Evolutionary conservation across 2,888 invertebrate genomes (phyloP).

Genomic region (Tinea trinotella): DNA sequence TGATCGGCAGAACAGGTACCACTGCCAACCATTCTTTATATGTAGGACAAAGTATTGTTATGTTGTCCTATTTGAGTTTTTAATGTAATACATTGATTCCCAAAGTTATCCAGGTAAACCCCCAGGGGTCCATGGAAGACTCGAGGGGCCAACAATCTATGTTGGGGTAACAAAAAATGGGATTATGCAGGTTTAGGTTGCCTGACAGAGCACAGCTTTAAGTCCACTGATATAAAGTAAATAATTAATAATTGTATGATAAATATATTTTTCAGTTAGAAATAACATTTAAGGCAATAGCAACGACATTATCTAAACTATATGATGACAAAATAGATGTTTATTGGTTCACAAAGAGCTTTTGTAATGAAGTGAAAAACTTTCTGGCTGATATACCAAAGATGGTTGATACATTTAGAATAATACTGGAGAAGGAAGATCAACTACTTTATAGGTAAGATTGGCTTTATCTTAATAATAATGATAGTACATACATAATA

Average conservation of each 20-base stretch:
- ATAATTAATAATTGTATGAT: background rate
- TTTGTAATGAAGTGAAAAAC: conserved; percentile 78
- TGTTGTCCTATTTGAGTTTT: no score
- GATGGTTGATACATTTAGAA: conserved; percentile 76
- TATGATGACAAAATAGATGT: conserved; percentile 83
- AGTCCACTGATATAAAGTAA: background rate
- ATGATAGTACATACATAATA: no score
- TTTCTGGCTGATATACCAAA: conserved; percentile 77
- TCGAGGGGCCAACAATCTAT: no score
- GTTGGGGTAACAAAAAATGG: no score
- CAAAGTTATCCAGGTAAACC: no score
- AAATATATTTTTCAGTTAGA: conserved; percentile 63
- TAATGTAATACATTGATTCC: no score
- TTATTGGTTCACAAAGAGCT: conserved; percentile 86
- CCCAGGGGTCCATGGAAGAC: no score
- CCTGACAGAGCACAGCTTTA: no score
- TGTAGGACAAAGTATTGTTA: no score
- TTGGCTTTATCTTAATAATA: conserved; percentile 61
- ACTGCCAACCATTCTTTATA: no score
- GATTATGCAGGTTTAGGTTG: no score
- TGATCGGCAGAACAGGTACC: no score
- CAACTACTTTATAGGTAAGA: conserved; percentile 75
- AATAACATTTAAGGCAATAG: conserved; percentile 75
- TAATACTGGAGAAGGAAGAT: conserved; percentile 85
- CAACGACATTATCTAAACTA: conserved; percentile 78